Base-by-base conservation (phyloP, 2,797 vertebrate genomes). In the Pangasius mekongensis region DNA sequence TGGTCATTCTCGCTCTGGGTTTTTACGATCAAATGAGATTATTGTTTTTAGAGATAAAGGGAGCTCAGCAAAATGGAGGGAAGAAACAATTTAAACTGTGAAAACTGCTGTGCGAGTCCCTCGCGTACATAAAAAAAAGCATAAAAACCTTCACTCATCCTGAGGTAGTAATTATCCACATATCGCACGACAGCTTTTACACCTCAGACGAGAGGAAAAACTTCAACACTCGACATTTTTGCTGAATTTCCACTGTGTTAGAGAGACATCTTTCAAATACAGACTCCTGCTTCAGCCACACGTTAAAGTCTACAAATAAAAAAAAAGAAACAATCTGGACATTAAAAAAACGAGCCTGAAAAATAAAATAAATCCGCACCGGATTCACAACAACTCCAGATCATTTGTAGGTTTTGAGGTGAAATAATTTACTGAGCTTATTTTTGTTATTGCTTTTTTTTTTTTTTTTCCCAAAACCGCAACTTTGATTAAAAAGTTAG, bases 51-150 rank as follows among this genome's bases (percentile, higher is more conserved):
- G 18, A 60, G 78, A 39, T 81, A 81, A 81, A 58, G 30, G 54
- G 20, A 81, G 78, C 54, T 81, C 78, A 81, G 78, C 78, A 81
- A 39, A 60, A 81, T 6, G 54, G 22, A 81, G 54, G 20, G 20
- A 58, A 8, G 78, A 60, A 81, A 60, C 77, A 81, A 60, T 81
- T 81, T 81, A 36, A 58, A 81, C 30, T 39, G 78, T 36, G 20
- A 81, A 81, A 81, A 81, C 20, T 81, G 78, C 78, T 81, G 78
- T 36, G 54, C 6, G 78, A 58, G 78, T 81, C 78, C 78, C 54
- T 58, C 20, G 18, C 6, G 54, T 24, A 80, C 43, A 11, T 14
- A n/a, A 78, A 33, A 20, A 56, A 58, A 30, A 18, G 22, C 18
- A 47, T 2, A 71, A 39, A 73, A 3, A 2, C 30, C 54, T 58